These are phyloP conservation scores for Entomyzon cyanotis DNA, from an alignment of 2,113 vertebrate genomes.

Conservation along the genomic window DNA sequence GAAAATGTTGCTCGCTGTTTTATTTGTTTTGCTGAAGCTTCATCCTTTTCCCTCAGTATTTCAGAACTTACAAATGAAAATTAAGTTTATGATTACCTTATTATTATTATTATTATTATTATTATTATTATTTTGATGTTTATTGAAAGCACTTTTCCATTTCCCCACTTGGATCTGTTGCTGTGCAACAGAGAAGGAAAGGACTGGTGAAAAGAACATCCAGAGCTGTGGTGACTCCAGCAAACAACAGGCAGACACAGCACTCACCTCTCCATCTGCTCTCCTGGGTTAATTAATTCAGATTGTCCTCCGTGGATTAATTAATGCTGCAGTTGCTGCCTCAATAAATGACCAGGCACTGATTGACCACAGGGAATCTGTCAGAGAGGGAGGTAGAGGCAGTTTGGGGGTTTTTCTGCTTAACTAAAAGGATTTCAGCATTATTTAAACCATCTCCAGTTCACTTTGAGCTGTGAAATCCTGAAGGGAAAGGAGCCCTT, in stretches of 20 bases:
- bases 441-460: background rate
- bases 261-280: background rate
- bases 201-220: background rate
- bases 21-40: background rate
- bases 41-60: background rate
- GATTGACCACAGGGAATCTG: background rate
- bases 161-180: background rate
- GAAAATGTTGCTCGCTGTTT: background rate
- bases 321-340: background rate
- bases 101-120: background rate
- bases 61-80: background rate
- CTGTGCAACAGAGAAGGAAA: background rate
- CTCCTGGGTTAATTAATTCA: background rate
- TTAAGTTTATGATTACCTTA: accelerated
- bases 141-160: background rate
- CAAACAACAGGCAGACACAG: background rate
- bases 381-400: background rate
- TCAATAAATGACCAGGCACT: background rate
- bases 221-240: background rate
- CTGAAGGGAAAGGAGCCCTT: background rate
- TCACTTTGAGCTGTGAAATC: background rate
- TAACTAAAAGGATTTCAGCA: background rate
- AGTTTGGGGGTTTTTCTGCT: background rate
- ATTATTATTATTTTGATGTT: background rate
- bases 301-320: background rate